Evolutionary conservation across 2,888 invertebrate genomes (phyloP).

Genomic region (Drosophila mercatorum): DNA sequence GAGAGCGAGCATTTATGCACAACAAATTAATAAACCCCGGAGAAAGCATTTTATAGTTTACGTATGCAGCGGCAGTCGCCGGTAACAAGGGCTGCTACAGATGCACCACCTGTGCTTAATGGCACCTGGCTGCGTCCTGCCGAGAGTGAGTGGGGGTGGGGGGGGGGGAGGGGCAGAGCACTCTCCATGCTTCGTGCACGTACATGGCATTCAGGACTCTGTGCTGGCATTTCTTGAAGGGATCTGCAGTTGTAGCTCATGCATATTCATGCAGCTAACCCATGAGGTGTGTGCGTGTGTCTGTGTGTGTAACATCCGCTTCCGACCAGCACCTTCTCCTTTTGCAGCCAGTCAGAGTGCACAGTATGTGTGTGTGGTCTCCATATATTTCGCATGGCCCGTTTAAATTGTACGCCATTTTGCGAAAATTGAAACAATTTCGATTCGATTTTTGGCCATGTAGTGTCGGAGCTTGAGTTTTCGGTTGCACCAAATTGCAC

Average conservation of each 20-base stretch:
- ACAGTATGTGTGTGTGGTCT: slow-evolving; percentile 27
- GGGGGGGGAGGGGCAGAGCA: background rate
- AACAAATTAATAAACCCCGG: slow-evolving; percentile 63
- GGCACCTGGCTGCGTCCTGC: slow-evolving; percentile 35
- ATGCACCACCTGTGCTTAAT: slow-evolving; percentile 54
- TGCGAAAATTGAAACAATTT: slow-evolving; percentile 76
- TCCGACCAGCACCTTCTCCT: slow-evolving; percentile 31
- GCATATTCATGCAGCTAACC: slow-evolving; percentile 46
- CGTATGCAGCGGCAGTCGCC: slow-evolving; percentile 43
- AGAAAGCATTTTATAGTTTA: slow-evolving; percentile 42
- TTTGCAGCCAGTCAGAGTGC: background rate
- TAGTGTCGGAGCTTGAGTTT: slow-evolving; percentile 22
- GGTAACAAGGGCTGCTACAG: slow-evolving; percentile 20
- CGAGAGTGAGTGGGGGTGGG: background rate
- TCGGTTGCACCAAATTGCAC: slow-evolving; percentile 18
- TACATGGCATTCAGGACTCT: slow-evolving; percentile 23
- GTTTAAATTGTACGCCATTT: slow-evolving; percentile 58
- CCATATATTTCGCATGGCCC: slow-evolving; percentile 54
- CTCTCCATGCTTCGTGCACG: slow-evolving; percentile 14
- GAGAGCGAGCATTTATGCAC: slow-evolving; percentile 37
- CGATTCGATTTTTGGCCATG: slow-evolving; percentile 61
- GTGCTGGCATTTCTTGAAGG: slow-evolving; percentile 52
- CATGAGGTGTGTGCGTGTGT: slow-evolving; percentile 12
- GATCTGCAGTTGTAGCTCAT: slow-evolving; percentile 47
- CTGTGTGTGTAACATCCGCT: slow-evolving; percentile 51